Evolutionary conservation across 1,140 invertebrate species (phyloP).

Genomic region (Vollenhovia emeryi): DNA sequence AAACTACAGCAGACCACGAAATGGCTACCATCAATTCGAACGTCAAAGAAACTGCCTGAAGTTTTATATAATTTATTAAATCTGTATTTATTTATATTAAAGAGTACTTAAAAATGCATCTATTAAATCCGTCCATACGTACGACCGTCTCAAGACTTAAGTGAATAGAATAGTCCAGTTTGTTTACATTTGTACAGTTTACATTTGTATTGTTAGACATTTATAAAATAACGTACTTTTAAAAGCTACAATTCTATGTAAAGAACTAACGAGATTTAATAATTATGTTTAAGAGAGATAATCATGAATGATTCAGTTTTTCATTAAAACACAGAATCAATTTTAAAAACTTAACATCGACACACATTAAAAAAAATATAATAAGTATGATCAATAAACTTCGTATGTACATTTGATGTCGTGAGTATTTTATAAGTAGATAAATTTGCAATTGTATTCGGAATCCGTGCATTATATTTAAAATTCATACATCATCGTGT

Average conservation of each 20-base stretch:
- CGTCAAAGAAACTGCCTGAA: constrained; percentile 78
- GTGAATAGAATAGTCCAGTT: constrained; percentile 33
- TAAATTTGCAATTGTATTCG: background rate
- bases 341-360: background rate
- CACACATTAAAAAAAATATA: background rate
- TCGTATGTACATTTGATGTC: background rate
- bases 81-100: constrained; percentile 72
- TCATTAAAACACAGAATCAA: background rate
- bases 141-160: constrained; percentile 30
- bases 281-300: background rate
- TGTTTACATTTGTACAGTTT: constrained; percentile 78
- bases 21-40: constrained; percentile 80
- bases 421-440: background rate
- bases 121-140: constrained; percentile 71
- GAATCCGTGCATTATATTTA: background rate
- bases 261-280: constrained; percentile 47
- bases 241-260: constrained; percentile 3
- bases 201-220: constrained; percentile 74
- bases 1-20: constrained; percentile 79
- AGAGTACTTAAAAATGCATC: constrained; percentile 28
- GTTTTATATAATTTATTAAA: constrained; percentile 75
- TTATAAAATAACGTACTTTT: constrained; percentile 52
- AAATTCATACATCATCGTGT: background rate
- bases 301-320: background rate
- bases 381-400: background rate